Conservation (phyloP, 2,888 invertebrate genomes). For the Netelia fuscicornis region DNA sequence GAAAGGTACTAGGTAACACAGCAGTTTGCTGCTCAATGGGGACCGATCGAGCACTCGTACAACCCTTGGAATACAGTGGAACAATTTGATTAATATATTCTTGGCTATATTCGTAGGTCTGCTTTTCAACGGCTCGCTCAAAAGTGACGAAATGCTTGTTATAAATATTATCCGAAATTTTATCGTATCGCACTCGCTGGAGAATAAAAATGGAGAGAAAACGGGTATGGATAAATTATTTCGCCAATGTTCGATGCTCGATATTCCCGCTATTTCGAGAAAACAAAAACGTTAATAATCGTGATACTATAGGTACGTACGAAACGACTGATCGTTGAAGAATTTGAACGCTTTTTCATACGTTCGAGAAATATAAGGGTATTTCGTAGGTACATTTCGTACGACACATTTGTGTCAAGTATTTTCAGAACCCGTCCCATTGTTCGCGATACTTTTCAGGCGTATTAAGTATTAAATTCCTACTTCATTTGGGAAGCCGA, state of each 20-base stretch:
- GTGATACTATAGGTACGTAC: conserved; percentile 7
- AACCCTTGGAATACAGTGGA: conserved; percentile 43
- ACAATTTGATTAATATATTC: conserved; percentile 58
- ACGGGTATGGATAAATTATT: conserved; percentile 6
- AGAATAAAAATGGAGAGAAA: conserved; percentile 3
- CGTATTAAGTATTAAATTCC: not conserved
- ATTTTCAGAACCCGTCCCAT: not conserved
- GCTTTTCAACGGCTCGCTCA: conserved; percentile 28
- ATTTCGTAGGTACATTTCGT: not conserved
- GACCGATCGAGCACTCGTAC: conserved; percentile 52
- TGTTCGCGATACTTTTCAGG: not conserved
- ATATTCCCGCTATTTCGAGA: conserved; percentile 9
- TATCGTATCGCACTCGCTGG: not conserved
- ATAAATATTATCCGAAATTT: conserved; percentile 47
- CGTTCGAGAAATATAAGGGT: not conserved
- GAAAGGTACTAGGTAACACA: not conserved
- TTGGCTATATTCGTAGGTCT: conserved; percentile 49
- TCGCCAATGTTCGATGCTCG: not conserved
- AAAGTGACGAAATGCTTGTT: conserved; percentile 47
- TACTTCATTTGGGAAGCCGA: conserved; percentile 11
- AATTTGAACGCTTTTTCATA: not conserved
- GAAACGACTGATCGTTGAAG: not conserved
- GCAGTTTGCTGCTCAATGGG: conserved; percentile 21
- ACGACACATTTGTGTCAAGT: not conserved
- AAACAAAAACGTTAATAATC: conserved; percentile 30